Conservation (phyloP, 1,140 invertebrate species). For the Drosophila setifemur region DNA sequence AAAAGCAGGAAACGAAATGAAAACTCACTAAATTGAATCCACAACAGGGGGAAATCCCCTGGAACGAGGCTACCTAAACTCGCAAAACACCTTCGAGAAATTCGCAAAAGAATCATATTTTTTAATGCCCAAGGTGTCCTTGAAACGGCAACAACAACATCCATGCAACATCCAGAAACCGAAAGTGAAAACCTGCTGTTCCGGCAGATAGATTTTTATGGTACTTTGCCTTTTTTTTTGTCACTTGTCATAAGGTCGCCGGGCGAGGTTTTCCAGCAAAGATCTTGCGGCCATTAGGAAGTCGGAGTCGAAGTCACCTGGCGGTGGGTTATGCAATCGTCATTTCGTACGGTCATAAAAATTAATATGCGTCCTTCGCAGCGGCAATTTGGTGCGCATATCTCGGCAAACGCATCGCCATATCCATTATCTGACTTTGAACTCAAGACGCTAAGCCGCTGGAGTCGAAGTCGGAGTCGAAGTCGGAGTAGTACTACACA, state of each 20-base stretch:
- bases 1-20: conserved; percentile 18
- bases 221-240: conserved; percentile 36
- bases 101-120: conserved; percentile 30
- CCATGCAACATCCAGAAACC: conserved; percentile 21
- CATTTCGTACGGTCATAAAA: conserved; percentile 79
- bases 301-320: conserved; percentile 78
- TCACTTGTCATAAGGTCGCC: conserved; percentile 51
- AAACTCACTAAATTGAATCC: conserved; percentile 6
- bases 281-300: conserved; percentile 64
- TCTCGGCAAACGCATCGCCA: conserved; percentile 61
- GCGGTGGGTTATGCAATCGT: conserved; percentile 69
- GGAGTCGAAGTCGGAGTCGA: conserved; percentile 6
- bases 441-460: conserved; percentile 21
- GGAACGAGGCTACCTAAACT: conserved; percentile 37
- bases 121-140: conserved; percentile 63
- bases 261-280: conserved; percentile 40
- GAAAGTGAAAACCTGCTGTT: conserved; percentile 72
- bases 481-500: conserved; percentile 38
- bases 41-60: conserved; percentile 11
- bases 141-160: conserved; percentile 63
- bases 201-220: conserved; percentile 21
- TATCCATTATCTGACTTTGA: conserved; percentile 61
- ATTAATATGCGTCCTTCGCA: conserved; percentile 82
- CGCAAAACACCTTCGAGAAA: conserved; percentile 41
- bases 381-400: conserved; percentile 66